Conservation (phyloP, 2,888 invertebrate species). For the Griposia aprilina region DNA sequence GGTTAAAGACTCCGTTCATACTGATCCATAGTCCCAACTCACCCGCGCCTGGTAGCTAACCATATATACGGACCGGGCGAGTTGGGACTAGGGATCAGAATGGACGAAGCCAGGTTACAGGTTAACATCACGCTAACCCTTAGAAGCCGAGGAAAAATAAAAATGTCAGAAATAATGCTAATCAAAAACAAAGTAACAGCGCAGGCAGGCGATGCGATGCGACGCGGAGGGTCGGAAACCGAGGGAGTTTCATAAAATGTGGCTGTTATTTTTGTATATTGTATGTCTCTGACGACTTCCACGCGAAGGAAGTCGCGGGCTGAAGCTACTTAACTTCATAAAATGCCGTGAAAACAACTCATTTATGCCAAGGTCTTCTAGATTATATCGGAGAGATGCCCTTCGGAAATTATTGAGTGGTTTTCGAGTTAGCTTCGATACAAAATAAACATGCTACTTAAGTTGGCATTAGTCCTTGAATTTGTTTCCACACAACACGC, state of each 20-base stretch:
- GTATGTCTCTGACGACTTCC: background rate
- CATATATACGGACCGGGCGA: too few species aligned
- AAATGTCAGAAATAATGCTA: too few species aligned
- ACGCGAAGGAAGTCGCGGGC: background rate
- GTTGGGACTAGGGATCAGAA: too few species aligned
- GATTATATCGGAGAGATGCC: slow-evolving; percentile 34
- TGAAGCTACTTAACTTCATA: background rate
- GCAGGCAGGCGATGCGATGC: too few species aligned
- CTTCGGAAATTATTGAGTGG: slow-evolving; percentile 7
- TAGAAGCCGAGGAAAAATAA: background rate
- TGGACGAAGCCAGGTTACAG: background rate
- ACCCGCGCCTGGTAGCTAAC: too few species aligned
- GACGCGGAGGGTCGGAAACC: too few species aligned
- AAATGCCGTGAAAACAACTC: slow-evolving; percentile 4
- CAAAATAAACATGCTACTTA: slow-evolving; percentile 24
- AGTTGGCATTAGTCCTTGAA: slow-evolving; percentile 5
- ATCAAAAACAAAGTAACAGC: background rate
- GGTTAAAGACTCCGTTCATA: background rate
- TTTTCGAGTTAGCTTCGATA: slow-evolving; percentile 20
- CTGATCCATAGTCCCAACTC: too few species aligned
- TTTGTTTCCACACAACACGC: slow-evolving; percentile 5
- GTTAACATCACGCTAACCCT: background rate
- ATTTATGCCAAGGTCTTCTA: slow-evolving; percentile 25
- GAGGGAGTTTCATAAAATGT: background rate
- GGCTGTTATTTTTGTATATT: too few species aligned